Percentiles rank a stretch among this genome's conserved stretches.
phyloP scores from a whole-genome alignment of 2,797 vertebrate genomes.

The Bovichtus variegatus region DNA sequence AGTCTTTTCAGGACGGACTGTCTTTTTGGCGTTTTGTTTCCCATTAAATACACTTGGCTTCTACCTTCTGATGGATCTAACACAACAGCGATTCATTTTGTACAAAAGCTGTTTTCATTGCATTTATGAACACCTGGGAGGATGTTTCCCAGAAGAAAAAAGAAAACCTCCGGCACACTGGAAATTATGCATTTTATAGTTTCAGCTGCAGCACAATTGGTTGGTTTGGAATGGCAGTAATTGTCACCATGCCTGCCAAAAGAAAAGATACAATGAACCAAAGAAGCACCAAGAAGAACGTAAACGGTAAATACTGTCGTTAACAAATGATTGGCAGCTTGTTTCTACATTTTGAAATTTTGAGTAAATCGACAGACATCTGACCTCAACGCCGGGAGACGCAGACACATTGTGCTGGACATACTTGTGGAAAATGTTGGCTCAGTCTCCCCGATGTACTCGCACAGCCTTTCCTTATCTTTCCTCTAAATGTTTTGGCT shows the following conservation, averaged over 20 bases:
- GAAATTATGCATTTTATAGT: constrained; percentile 39
- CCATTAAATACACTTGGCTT: constrained; percentile 32
- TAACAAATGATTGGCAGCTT: not conserved
- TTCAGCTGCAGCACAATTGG: constrained; percentile 41
- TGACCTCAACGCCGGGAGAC: not conserved
- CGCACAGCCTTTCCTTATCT: constrained; percentile 48
- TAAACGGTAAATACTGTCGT: not conserved
- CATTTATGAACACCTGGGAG: constrained; percentile 35
- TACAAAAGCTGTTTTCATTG: constrained; percentile 49
- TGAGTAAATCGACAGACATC: not conserved
- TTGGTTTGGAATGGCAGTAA: constrained; percentile 32
- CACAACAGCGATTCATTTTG: constrained; percentile 40
- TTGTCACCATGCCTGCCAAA: constrained; percentile 15
- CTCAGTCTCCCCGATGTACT: constrained; percentile 35
- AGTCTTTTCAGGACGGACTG: not conserved
- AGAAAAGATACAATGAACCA: not conserved
- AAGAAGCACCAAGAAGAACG: not conserved
- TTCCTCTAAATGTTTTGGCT: constrained; percentile 42
- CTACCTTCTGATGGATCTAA: constrained; percentile 34
- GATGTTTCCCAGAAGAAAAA: constrained; percentile 27
- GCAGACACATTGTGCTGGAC: constrained; percentile 3
- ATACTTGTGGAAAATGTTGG: constrained; percentile 49
- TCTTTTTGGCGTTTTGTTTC: constrained; percentile 33
- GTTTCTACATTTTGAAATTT: not conserved
- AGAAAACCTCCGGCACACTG: constrained; percentile 15